Percentiles rank a stretch among this genome's conserved stretches.
phyloP scores from a whole-genome alignment of 2,888 invertebrate genomes.

The Fragum fragum region DNA sequence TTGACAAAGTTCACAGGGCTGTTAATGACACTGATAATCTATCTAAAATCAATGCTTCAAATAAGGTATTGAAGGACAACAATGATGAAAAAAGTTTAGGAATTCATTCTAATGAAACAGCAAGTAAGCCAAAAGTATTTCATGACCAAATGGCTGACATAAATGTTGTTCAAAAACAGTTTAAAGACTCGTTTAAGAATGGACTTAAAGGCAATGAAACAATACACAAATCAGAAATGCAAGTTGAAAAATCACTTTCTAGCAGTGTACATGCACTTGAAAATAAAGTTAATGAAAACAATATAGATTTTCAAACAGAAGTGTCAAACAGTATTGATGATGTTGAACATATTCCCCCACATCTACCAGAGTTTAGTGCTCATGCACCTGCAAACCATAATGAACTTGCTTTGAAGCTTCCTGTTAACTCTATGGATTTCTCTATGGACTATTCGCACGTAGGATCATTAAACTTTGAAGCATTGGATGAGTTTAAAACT shows the following conservation, averaged over 20 bases:
- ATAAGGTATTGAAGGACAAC: too few species aligned
- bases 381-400: conserved; percentile 34
- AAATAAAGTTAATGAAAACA: neutral
- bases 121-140: too few species aligned
- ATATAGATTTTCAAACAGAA: neutral
- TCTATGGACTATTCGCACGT: conserved; percentile 60
- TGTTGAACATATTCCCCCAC: conserved; percentile 32
- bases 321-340: neutral
- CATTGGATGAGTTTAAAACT: conserved; percentile 13
- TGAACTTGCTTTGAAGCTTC: conserved; percentile 58
- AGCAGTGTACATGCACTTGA: neutral
- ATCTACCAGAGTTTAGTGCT: conserved; percentile 55
- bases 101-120: too few species aligned
- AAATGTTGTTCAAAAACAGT: too few species aligned
- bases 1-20: too few species aligned
- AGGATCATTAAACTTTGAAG: conserved; percentile 37
- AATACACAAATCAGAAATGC: neutral
- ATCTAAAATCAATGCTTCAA: too few species aligned
- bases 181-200: neutral
- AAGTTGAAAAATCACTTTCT: neutral
- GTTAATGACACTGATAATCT: too few species aligned
- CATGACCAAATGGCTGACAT: too few species aligned
- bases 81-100: too few species aligned
- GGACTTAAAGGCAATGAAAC: neutral
- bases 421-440: conserved; percentile 61